Conservation (phyloP, 1,140 invertebrate genomes). For the Bombus terrestris region DNA sequence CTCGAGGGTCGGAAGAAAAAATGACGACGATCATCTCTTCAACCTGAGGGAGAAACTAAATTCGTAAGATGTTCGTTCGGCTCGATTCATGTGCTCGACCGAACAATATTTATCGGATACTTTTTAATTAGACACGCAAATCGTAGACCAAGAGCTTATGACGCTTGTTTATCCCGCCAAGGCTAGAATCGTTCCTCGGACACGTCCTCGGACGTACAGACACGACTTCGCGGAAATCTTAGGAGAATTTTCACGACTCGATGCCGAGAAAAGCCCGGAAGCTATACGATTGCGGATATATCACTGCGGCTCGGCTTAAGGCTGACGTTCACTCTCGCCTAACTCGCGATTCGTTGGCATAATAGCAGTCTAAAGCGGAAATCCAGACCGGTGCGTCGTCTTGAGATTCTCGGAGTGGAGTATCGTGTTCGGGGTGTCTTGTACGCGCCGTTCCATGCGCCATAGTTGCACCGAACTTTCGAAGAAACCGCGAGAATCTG, state of each 20-base stretch:
- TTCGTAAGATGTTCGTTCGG: neutral
- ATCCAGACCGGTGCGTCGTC: slow-evolving; percentile 48
- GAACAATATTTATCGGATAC: neutral
- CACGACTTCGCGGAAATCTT: neutral
- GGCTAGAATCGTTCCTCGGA: neutral
- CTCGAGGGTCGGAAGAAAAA: slow-evolving; percentile 31
- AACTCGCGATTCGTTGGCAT: neutral
- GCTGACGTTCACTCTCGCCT: neutral
- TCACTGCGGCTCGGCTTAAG: slow-evolving; percentile 39
- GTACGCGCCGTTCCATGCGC: neutral
- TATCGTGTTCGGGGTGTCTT: slow-evolving; percentile 65
- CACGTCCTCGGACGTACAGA: neutral
- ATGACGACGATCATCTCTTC: slow-evolving; percentile 15
- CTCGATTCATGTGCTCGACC: neutral
- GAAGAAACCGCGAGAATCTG: neutral
- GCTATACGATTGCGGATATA: slow-evolving; percentile 50
- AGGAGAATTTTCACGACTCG: slow-evolving; percentile 39
- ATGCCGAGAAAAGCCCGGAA: slow-evolving; percentile 40
- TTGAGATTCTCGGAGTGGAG: slow-evolving; percentile 69
- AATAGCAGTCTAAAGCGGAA: slow-evolving; percentile 54
- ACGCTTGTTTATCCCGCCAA: neutral
- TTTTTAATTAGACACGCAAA: neutral
- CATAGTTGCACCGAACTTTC: neutral
- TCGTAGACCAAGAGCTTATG: neutral
- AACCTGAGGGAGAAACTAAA: neutral